These are phyloP conservation scores for Tachysurus vachellii DNA, from an alignment of 2,113 vertebrate species.

Conservation along the genomic window DNA sequence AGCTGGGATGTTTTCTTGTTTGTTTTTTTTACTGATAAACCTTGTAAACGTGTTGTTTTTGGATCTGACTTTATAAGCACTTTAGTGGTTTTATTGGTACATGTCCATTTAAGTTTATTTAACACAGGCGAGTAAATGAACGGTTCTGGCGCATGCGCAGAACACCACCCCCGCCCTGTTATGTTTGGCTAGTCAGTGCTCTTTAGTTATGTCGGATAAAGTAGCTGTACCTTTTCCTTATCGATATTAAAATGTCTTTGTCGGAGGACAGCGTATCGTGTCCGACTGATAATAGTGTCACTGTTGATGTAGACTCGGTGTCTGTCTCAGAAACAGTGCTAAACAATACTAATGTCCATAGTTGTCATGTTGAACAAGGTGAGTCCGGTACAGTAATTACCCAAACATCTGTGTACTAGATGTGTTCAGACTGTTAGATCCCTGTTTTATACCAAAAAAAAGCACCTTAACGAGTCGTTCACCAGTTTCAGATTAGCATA, in stretches of 20 bases:
- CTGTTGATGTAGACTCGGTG: conserved; percentile 60
- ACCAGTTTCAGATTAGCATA: not conserved
- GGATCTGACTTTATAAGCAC: not conserved
- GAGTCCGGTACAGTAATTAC: conserved; percentile 67
- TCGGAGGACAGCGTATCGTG: conserved; percentile 66
- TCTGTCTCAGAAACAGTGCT: conserved; percentile 73
- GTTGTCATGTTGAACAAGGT: conserved; percentile 76
- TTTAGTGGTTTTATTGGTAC: not conserved
- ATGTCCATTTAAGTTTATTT: not conserved
- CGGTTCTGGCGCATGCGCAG: conserved; percentile 37
- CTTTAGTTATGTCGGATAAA: conserved; percentile 22
- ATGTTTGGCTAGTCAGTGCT: not conserved
- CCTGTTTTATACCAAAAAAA: conserved; percentile 14
- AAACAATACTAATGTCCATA: conserved; percentile 74
- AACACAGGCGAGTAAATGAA: not conserved
- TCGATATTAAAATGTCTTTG: conserved; percentile 54
- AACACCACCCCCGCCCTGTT: not conserved
- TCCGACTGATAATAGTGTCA: conserved; percentile 61
- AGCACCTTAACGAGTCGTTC: conserved; percentile 8
- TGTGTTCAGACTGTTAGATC: conserved; percentile 31
- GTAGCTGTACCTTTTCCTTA: not conserved
- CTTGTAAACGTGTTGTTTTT: not conserved
- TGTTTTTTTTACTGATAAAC: not conserved
- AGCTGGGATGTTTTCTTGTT: not conserved
- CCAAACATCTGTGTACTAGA: conserved; percentile 31